Conservation (phyloP, 2,888 invertebrate genomes). For the Dicyrtomina minuta region DNA sequence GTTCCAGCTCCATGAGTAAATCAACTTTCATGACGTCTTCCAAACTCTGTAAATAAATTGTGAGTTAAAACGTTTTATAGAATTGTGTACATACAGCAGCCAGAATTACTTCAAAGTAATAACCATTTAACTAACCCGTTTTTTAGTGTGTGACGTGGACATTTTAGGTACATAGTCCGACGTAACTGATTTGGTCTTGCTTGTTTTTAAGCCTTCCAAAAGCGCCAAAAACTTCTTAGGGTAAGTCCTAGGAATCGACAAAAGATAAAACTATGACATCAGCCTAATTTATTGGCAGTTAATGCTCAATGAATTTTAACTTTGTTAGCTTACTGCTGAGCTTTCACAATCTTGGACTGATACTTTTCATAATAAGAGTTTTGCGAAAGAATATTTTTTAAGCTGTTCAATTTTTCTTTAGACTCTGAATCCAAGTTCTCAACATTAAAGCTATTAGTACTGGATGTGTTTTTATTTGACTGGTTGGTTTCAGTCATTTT, state of each 20-base stretch:
- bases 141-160: slow-evolving; percentile 52
- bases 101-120: background rate
- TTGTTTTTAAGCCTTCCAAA: slow-evolving; percentile 61
- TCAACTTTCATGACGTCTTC: slow-evolving; percentile 76
- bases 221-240: slow-evolving; percentile 58
- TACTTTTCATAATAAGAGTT: slow-evolving; percentile 84
- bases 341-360: slow-evolving; percentile 70
- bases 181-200: slow-evolving; percentile 41
- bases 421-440: slow-evolving; percentile 26
- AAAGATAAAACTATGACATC: too few relatives aligned
- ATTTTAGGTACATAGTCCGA: slow-evolving; percentile 56
- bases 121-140: slow-evolving; percentile 18
- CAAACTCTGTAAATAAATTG: slow-evolving; percentile 57
- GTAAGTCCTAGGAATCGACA: slow-evolving; percentile 1
- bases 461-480: too few relatives aligned
- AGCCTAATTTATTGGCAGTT: too few relatives aligned
- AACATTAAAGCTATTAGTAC: slow-evolving; percentile 26
- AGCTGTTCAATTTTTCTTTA: slow-evolving; percentile 27
- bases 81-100: too few relatives aligned
- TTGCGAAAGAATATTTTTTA: slow-evolving; percentile 45
- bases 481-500: background rate
- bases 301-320: background rate
- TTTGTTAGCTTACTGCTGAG: slow-evolving; percentile 62
- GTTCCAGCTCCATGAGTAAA: slow-evolving; percentile 68
- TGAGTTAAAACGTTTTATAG: too few relatives aligned